These are phyloP conservation scores for Platysternon megacephalum DNA, from an alignment of 2,113 vertebrate genomes.

Conservation along the genomic window DNA sequence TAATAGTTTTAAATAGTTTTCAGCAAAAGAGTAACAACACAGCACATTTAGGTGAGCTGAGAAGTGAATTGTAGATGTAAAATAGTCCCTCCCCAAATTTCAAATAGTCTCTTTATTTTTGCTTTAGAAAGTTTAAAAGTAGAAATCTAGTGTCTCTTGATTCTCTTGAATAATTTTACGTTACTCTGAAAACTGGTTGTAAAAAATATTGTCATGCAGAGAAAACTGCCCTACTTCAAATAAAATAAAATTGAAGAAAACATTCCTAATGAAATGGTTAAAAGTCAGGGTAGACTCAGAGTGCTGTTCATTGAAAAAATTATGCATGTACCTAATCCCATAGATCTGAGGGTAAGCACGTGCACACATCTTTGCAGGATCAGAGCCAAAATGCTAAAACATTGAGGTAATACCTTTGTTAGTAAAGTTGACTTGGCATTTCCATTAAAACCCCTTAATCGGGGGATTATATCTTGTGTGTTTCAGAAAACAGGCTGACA, in stretches of 20 bases:
- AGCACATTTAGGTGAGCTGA: background rate
- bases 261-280: background rate
- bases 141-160: background rate
- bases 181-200: background rate
- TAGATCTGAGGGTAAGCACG: background rate
- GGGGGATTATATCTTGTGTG: background rate
- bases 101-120: background rate
- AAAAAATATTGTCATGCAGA: background rate
- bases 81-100: background rate
- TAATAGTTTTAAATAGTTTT: background rate
- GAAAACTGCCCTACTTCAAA: background rate
- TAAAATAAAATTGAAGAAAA: background rate
- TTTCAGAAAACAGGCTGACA: background rate
- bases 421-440: background rate
- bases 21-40: fast-evolving
- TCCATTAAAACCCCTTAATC: background rate
- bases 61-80: background rate
- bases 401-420: background rate
- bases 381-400: background rate
- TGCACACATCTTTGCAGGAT: background rate
- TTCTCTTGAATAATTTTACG: background rate
- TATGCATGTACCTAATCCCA: background rate
- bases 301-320: background rate
- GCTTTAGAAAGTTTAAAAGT: background rate
- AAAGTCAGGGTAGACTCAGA: background rate